Evolutionary conservation across 2,797 vertebrate genomes (phyloP), one percentile per base, ranked within the genome.

Genomic region (Chelidonichthys spinosus): DNA sequence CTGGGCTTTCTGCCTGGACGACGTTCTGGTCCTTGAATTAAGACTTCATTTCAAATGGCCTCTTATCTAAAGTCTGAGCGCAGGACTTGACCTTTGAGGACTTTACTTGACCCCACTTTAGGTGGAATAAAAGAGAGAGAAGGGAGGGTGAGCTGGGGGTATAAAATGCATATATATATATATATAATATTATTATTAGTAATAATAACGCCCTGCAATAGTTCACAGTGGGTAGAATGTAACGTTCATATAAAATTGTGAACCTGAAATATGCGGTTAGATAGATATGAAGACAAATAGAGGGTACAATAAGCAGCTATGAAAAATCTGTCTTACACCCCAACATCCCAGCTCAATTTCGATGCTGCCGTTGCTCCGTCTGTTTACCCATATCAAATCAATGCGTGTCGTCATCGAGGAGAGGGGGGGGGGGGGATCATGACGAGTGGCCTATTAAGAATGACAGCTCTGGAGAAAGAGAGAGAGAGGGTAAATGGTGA

Each of bases 401-500:
- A 96, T 95, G 93, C 92, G 94, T 98, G 97, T 95, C 97, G 97
- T 99, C 98, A 98, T 95, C 94, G 61, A 82, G 76, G 92, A 72
- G 92, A 95, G 94, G 63, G 82, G 76, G 92, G 95, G 94, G 95
- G 95, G 95, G 94, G 95, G 94, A 94, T 96, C 96, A 95, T 96
- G 96, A 97, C 96, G 96, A 95, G 93, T 93, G 95, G 95, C 95
- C 95, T 95, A 95, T 95, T 96, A 96, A 96, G 96, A 96, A 97
- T 98, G 97, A 97, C 97, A 98, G 96, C 95, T 97, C 95, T 33
- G 74, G 74, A 82, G 82, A 69, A 74, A 94, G 95, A 96, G 95
- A 95, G 95, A 95, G 95, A 96, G 96, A 96, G 96, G 95, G 95
- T 96, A 95, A 96, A 97, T 96, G 96, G 97, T 97, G 96, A 96